These are phyloP conservation scores for Timandra comae DNA, from an alignment of 2,888 invertebrate species.

Conservation along the genomic window DNA sequence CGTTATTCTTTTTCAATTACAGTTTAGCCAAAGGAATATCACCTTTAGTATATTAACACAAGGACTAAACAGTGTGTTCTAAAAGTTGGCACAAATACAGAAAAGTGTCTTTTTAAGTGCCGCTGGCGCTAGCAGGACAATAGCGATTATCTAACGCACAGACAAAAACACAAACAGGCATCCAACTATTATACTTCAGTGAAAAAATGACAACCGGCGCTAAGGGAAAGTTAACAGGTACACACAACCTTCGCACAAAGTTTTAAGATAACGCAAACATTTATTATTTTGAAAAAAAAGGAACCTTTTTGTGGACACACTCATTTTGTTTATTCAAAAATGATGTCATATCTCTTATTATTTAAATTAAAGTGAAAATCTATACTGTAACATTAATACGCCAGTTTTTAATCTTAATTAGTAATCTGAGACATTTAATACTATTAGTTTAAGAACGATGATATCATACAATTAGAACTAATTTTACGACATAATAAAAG, in stretches of 20 bases:
- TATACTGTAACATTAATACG: conserved; percentile 8
- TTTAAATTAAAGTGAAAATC: conserved; percentile 4
- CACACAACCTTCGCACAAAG: conserved; percentile 38
- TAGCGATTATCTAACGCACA: conserved; percentile 49
- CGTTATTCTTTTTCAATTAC: conserved; percentile 4
- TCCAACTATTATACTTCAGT: conserved; percentile 42
- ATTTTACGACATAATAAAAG: conserved; percentile 19
- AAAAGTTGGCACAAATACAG: conserved; percentile 31
- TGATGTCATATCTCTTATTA: conserved; percentile 12
- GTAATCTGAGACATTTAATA: conserved; percentile 12
- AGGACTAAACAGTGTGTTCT: conserved; percentile 3
- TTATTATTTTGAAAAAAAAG: conserved; percentile 45
- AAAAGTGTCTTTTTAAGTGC: conserved; percentile 43
- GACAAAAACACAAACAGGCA: conserved; percentile 54
- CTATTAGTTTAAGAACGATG: conserved; percentile 11
- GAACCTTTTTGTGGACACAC: conserved; percentile 39
- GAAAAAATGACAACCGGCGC: conserved; percentile 44
- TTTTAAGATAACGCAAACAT: conserved; percentile 48
- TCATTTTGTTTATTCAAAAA: conserved; percentile 14
- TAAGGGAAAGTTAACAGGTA: conserved; percentile 61
- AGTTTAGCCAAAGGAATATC: conserved; percentile 18
- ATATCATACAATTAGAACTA: conserved; percentile 21
- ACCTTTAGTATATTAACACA: conserved; percentile 11
- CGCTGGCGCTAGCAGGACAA: conserved; percentile 57
- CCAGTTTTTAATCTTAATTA: conserved; percentile 10